A percentile compares a stretch with the other conserved stretches of the same genome.
Conservation (phyloP, 2,113 vertebrate species). For the Cheilinus undulatus region DNA sequence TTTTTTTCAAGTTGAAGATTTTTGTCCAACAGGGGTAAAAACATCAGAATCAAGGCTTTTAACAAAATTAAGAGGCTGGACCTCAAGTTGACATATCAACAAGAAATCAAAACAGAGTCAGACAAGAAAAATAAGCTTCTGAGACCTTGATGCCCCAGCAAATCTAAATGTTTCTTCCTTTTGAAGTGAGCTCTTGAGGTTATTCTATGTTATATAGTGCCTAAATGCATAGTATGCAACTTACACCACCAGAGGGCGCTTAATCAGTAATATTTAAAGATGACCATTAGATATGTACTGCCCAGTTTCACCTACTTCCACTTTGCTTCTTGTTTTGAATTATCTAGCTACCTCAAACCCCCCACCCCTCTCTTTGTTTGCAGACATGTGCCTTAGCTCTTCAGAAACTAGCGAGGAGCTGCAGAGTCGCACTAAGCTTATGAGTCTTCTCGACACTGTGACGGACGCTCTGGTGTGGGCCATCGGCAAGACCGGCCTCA, state of each 20-base stretch:
- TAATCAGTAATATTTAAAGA: too few species aligned
- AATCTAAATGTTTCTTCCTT: too few species aligned
- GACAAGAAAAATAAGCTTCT: too few species aligned
- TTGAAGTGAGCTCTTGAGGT: too few species aligned
- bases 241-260: too few species aligned
- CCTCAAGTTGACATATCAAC: background rate
- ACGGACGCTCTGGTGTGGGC: conserved; percentile 96
- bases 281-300: too few species aligned
- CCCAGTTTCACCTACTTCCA: too few species aligned
- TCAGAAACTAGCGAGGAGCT: conserved; percentile 84
- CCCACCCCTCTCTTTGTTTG: background rate
- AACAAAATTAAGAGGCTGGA: background rate
- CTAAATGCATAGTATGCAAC: too few species aligned
- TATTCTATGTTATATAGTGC: too few species aligned
- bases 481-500: conserved; percentile 90
- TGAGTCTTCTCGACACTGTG: conserved; percentile 88
- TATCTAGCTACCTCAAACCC: too few species aligned
- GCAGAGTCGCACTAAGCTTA: conserved; percentile 89
- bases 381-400: conserved; percentile 90
- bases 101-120: background rate
- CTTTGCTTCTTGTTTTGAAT: too few species aligned
- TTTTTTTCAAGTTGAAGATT: conserved; percentile 5
- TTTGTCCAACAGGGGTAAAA: background rate
- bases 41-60: background rate
- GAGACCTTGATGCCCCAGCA: too few species aligned